Percentiles rank a stretch among this genome's conserved stretches.
Evolutionary conservation across 2,113 vertebrate species (phyloP).

Genomic region (Hirundichthys speculiger): DNA sequence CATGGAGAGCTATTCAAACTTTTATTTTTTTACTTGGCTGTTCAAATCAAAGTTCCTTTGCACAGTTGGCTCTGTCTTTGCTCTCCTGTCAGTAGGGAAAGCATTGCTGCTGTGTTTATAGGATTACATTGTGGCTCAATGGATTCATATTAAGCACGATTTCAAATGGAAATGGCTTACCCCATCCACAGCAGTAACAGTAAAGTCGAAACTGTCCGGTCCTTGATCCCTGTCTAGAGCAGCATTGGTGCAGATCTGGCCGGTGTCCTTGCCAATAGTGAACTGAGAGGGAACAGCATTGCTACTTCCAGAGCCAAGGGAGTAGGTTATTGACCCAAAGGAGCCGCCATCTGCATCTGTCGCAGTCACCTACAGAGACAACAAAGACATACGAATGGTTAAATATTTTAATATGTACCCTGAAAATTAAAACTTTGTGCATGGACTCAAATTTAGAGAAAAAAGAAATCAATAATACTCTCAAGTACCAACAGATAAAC

Average conservation of each 20-base stretch:
- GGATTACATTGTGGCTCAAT: slow-evolving; percentile 53
- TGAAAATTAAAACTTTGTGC: background rate
- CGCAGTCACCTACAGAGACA: slow-evolving; percentile 87
- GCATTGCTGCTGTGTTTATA: slow-evolving; percentile 55
- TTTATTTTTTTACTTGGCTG: slow-evolving; percentile 46
- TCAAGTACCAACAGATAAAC: slow-evolving; percentile 31
- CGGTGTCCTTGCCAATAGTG: slow-evolving; percentile 85
- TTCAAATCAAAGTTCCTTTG: slow-evolving; percentile 21
- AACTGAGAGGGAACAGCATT: slow-evolving; percentile 83
- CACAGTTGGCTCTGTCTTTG: slow-evolving; percentile 47
- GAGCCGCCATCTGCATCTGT: slow-evolving; percentile 90
- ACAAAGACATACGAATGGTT: slow-evolving; percentile 43
- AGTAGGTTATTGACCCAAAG: slow-evolving; percentile 90
- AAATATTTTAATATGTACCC: slow-evolving; percentile 36
- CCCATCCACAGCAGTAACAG: slow-evolving; percentile 92
- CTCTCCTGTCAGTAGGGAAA: slow-evolving; percentile 52
- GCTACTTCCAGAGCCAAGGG: slow-evolving; percentile 87
- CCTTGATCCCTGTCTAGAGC: slow-evolving; percentile 91
- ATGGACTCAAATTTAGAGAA: too few relatives aligned
- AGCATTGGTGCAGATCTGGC: slow-evolving; percentile 89
- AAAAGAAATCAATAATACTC: slow-evolving; percentile 17
- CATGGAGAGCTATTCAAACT: slow-evolving; percentile 52
- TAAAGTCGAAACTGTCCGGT: slow-evolving; percentile 87
- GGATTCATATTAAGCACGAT: slow-evolving; percentile 60
- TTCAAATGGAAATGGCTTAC: slow-evolving; percentile 78